A percentile compares a stretch with the other conserved stretches of the same genome.
Conservation (phyloP, 37 sponge, comb jelly and placozoan genomes). For the Aphrocallistes beatrix region DNA sequence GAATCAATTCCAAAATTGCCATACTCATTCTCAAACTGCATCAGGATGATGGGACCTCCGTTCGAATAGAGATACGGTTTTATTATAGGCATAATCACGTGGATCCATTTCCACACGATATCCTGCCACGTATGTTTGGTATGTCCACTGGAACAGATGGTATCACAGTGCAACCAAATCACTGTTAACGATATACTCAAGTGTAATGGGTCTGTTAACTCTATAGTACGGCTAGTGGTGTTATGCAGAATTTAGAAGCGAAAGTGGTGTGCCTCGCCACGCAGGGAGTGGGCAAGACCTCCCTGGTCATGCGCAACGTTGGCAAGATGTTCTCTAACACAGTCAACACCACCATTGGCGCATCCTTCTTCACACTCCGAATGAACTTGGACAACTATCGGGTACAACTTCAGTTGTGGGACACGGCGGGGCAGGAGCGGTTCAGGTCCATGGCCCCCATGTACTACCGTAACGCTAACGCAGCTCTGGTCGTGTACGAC, state of each 20-base stretch:
- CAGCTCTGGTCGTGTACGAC: slow-evolving; percentile 31
- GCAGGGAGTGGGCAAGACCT: slow-evolving; percentile 89
- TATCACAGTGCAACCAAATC: slow-evolving; percentile 24
- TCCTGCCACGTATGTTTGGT: no score
- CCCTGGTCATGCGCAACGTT: slow-evolving; percentile 66
- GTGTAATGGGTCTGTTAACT: slow-evolving; percentile 55
- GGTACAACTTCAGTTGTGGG: slow-evolving; percentile 33
- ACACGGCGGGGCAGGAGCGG: slow-evolving; percentile 22
- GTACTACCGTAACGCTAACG: slow-evolving; percentile 37
- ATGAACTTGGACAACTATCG: slow-evolving; percentile 42
- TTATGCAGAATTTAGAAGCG: slow-evolving; percentile 42
- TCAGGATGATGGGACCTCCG: slow-evolving; percentile 80
- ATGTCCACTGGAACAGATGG: slow-evolving; percentile 75
- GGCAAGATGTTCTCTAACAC: slow-evolving; percentile 43
- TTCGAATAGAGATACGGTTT: slow-evolving; percentile 67
- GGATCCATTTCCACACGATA: slow-evolving; percentile 69
- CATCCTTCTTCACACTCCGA: slow-evolving; percentile 79
- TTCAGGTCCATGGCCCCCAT: slow-evolving; percentile 34
- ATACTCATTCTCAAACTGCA: slow-evolving; percentile 98
- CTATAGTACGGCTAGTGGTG: no score
- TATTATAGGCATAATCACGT: slow-evolving; percentile 41
- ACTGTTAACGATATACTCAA: slow-evolving; percentile 54
- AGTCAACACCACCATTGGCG: slow-evolving; percentile 77
- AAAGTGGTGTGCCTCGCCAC: slow-evolving; percentile 74
- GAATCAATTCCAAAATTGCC: slow-evolving; percentile 87